These are phyloP conservation scores for Spialia ferax DNA, from an alignment of 2,888 invertebrate species.

Conservation along the genomic window DNA sequence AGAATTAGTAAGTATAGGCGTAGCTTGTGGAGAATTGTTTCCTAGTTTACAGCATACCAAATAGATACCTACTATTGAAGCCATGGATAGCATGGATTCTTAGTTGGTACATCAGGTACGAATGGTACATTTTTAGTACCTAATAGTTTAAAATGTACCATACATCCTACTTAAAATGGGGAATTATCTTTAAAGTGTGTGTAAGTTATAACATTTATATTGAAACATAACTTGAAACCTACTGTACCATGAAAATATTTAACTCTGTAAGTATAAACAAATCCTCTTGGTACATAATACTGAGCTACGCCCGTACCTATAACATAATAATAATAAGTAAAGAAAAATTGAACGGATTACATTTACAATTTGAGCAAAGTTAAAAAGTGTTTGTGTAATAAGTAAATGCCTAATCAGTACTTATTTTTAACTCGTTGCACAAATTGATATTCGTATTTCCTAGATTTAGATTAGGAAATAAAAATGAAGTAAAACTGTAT, in stretches of 20 bases:
- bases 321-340: constrained; percentile 43
- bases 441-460: constrained; percentile 16
- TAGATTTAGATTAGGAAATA: neutral
- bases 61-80: too few species aligned
- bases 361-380: constrained; percentile 70
- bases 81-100: too few species aligned
- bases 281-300: neutral
- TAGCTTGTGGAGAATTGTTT: neutral
- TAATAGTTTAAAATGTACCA: too few species aligned
- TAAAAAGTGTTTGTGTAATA: neutral
- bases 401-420: neutral
- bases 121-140: too few species aligned
- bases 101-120: too few species aligned
- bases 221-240: too few species aligned
- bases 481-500: neutral
- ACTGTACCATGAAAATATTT: too few species aligned
- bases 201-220: too few species aligned
- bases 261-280: too few species aligned
- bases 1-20: constrained; percentile 9
- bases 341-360: constrained; percentile 65
- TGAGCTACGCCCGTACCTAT: constrained; percentile 35
- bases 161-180: too few species aligned
- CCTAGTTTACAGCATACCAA: too few species aligned
- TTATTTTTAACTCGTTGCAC: constrained; percentile 10
- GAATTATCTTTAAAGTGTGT: too few species aligned